Evolutionary conservation across 2,888 invertebrate species (phyloP).

Genomic region (Limenitis camilla): DNA sequence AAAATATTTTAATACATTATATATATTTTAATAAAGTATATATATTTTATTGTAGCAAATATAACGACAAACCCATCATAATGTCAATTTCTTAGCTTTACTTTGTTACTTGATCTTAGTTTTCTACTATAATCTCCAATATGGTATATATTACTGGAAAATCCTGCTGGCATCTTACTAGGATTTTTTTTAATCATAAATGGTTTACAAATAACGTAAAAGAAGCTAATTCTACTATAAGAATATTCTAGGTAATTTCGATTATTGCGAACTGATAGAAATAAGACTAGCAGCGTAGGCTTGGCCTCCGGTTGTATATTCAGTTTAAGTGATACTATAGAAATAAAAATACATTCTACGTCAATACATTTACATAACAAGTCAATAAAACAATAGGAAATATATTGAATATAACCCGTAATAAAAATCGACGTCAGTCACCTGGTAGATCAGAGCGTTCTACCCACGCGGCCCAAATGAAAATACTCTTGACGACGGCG

Average conservation of each 20-base stretch:
- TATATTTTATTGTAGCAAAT: no score
- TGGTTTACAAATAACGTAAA: slow-evolving; percentile 8
- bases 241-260: slow-evolving; percentile 7
- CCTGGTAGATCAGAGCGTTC: slow-evolving; percentile 51
- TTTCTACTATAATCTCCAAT: no score
- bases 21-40: no score
- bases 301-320: slow-evolving; percentile 25
- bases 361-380: slow-evolving; percentile 45
- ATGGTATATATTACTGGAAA: no score
- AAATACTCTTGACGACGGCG: slow-evolving; percentile 59
- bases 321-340: slow-evolving; percentile 23
- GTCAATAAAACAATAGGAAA: slow-evolving; percentile 59
- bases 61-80: no score
- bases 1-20: no score
- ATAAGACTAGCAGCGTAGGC: slow-evolving; percentile 20
- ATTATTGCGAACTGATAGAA: slow-evolving; percentile 17
- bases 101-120: no score
- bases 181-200: no score
- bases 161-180: no score
- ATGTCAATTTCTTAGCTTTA: no score
- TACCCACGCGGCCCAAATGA: slow-evolving; percentile 61
- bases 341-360: slow-evolving; percentile 29
- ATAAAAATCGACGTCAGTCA: slow-evolving; percentile 65
- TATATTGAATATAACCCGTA: slow-evolving; percentile 52
- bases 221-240: slow-evolving; percentile 5